A percentile compares a stretch with the other conserved stretches of the same genome.
Evolutionary conservation across 2,888 invertebrate genomes (phyloP).

Genomic region (Caenorhabditis macrosperma): DNA sequence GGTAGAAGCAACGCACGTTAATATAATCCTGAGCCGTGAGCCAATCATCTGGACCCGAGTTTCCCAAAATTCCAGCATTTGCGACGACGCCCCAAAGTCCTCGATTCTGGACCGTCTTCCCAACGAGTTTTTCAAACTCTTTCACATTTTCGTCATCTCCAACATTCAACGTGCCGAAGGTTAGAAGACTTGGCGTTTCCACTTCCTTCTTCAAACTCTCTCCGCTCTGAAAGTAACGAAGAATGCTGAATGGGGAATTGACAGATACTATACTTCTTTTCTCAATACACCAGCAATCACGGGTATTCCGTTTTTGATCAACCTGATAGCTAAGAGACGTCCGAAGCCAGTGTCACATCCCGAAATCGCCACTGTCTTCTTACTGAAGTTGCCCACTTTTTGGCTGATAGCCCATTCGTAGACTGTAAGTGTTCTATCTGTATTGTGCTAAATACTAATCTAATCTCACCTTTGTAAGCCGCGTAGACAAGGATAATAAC

Average conservation of each 20-base stretch:
- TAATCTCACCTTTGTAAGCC: slow-evolving; percentile 16
- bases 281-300: slow-evolving; percentile 65
- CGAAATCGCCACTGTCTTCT: slow-evolving; percentile 64
- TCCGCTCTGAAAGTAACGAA: slow-evolving; percentile 68
- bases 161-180: slow-evolving; percentile 71
- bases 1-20: slow-evolving; percentile 52
- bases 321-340: slow-evolving; percentile 52
- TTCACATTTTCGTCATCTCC: slow-evolving; percentile 69
- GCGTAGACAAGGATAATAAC: neutral
- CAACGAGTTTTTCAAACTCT: slow-evolving; percentile 65
- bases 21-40: slow-evolving; percentile 78
- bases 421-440: slow-evolving; percentile 13
- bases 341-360: slow-evolving; percentile 69
- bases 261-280: slow-evolving; percentile 39
- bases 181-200: slow-evolving; percentile 41
- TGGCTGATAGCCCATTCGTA: slow-evolving; percentile 23
- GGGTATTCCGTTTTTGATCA: slow-evolving; percentile 55
- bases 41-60: slow-evolving; percentile 80
- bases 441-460: neutral
- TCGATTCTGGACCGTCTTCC: slow-evolving; percentile 40
- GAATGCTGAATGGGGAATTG: neutral
- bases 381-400: slow-evolving; percentile 15
- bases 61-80: slow-evolving; percentile 76
- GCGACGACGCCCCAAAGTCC: slow-evolving; percentile 75
- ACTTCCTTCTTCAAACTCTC: slow-evolving; percentile 61